A percentile compares a stretch with the other conserved stretches of the same genome.
These are phyloP conservation scores for Anoplopoma fimbria DNA, from an alignment of 2,113 vertebrate genomes.

Conservation along the genomic window DNA sequence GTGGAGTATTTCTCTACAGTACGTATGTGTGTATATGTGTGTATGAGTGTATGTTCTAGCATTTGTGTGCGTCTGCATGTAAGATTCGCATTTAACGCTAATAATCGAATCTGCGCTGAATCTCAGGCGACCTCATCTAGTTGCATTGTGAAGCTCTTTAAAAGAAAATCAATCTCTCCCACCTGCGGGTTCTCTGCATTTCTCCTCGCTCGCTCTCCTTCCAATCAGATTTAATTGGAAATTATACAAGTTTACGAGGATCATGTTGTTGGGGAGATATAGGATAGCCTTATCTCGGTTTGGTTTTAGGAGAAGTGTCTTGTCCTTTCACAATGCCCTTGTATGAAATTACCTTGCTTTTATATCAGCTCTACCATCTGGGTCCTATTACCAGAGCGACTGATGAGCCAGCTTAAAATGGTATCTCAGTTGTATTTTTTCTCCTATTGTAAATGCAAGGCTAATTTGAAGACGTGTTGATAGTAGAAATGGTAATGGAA, in stretches of 20 bases:
- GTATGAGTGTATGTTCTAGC: conserved; percentile 11
- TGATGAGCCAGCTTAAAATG: conserved; percentile 58
- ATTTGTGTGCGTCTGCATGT: conserved; percentile 7
- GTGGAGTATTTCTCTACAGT: neutral
- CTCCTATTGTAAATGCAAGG: conserved; percentile 24
- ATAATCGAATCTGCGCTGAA: conserved; percentile 45
- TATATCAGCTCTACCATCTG: conserved; percentile 74
- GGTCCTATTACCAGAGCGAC: conserved; percentile 66
- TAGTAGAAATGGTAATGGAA: conserved; percentile 8
- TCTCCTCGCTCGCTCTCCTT: conserved; percentile 17
- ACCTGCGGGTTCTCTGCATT: conserved; percentile 19
- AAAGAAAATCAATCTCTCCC: conserved; percentile 52
- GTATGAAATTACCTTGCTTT: conserved; percentile 72
- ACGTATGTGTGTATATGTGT: neutral
- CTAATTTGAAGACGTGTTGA: conserved; percentile 28
- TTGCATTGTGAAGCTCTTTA: conserved; percentile 22
- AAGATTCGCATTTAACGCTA: conserved; percentile 36
- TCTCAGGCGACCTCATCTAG: conserved; percentile 26
- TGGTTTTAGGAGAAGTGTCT: conserved; percentile 51
- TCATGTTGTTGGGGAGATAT: conserved; percentile 46
- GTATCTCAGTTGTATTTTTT: conserved; percentile 53
- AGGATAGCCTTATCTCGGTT: conserved; percentile 49
- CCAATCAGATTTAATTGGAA: conserved; percentile 63
- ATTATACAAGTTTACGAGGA: conserved; percentile 57
- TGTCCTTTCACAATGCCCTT: conserved; percentile 46